Evolutionary conservation across 2,797 vertebrate genomes (phyloP), one percentile per base, ranked within the genome.

Genomic region (Leptoclinus maculatus): DNA sequence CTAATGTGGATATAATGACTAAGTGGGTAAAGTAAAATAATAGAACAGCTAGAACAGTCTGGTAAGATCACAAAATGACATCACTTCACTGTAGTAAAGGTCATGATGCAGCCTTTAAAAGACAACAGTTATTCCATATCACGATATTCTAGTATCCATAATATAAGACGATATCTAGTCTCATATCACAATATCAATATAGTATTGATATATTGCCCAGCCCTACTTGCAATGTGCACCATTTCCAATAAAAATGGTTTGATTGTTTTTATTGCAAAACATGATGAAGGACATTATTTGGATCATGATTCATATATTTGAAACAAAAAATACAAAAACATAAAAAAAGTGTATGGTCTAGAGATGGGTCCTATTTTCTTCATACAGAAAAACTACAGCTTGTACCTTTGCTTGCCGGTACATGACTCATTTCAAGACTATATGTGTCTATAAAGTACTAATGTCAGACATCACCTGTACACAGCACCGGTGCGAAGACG

Each of bases 401-500:
- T 57, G 74, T 12, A 11, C 12, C 5, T 41, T 53, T 47, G n/a
- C 58, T 53, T 51, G 17, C 16, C 16, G 19, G 17, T 49, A 74
- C 3, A 74, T 17, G 1, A 71, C 21, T 70, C 12, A 56, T 36
- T 34, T 51, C 27, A 54, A 72, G 57, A 73, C 29, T 12, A 14
- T 29, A 45, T 34, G n/a, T 3, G 6, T 14, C 57, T 7, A 29
- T 21, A 54, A 65, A 63, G 13, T 60, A 45, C 49, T 41, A 13
- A 71, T 41, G 41, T 29, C 0, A 0, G 47, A 62, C 45, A n/a
- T 78, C 83, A 91, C 88, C 93, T 96, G 57, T 91, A 77, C 66
- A 96, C 87, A 36, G 93, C 94, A 74, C 93, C 94, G 0, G 92
- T 92, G 56, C 81, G 76, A 65, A 95, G 93, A 29, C 68, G 84